These are phyloP conservation scores for Cheilosia impressa DNA, from an alignment of 2,888 invertebrate genomes.

Conservation along the genomic window DNA sequence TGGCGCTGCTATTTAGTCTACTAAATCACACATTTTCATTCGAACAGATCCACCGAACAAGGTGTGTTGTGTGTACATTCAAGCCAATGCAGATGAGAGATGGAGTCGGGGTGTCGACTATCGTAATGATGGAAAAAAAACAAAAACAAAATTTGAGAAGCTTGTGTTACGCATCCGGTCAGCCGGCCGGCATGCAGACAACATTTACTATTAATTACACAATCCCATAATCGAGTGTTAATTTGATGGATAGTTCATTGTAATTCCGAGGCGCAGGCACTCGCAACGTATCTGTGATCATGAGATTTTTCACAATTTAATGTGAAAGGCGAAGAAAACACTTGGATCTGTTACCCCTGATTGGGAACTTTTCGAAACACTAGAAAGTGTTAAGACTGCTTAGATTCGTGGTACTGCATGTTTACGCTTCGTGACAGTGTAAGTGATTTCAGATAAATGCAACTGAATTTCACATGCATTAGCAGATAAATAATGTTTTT, in stretches of 20 bases:
- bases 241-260: not conserved
- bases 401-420: not conserved
- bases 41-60: not conserved
- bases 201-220: too few species aligned
- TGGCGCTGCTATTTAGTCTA: slow-evolving; percentile 36
- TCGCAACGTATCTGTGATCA: not conserved
- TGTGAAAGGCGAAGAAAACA: not conserved
- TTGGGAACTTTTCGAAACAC: not conserved
- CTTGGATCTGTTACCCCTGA: not conserved
- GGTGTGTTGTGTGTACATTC: slow-evolving; percentile 15
- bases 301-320: not conserved
- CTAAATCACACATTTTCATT: slow-evolving; percentile 31
- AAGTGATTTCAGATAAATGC: slow-evolving; percentile 30
- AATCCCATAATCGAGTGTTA: not conserved
- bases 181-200: too few species aligned
- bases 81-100: not conserved
- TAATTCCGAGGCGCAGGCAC: not conserved
- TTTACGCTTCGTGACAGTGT: slow-evolving; percentile 42
- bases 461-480: slow-evolving; percentile 55
- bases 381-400: slow-evolving; percentile 43
- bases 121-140: not conserved
- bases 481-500: slow-evolving; percentile 48
- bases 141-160: too few species aligned
- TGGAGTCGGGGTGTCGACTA: slow-evolving; percentile 4
- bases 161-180: too few species aligned